Evolutionary conservation across 1,140 invertebrate genomes (phyloP), one percentile per base, ranked within the genome.

Genomic region (Drosophila chauvacae): DNA sequence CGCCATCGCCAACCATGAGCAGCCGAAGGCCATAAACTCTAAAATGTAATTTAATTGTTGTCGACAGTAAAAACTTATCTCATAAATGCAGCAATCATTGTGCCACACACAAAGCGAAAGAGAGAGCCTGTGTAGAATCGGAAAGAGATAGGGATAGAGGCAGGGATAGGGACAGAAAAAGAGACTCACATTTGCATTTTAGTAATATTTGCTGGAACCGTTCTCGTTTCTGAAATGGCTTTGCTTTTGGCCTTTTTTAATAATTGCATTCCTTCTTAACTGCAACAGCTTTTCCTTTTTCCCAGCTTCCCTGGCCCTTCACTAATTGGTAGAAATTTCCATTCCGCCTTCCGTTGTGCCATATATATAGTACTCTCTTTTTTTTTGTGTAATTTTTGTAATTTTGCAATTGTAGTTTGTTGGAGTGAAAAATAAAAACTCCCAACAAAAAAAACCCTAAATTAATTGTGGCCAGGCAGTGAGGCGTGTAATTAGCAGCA

Each of bases 1-100:
- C 47, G 47, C 26, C 26, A 50, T 16, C 13, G 20, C 28, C 30
- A 45, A 28, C 20, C 26, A 42, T 30, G 51, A 33, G 39, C 63
- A 70, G 48, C 63, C 42, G 44, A 60, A 60, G 75, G 63, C 79
- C 66, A 82, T 87, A 80, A 86, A 85, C 70, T 85, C 82, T 71
- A 87, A 86, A 86, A 86, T 87, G 82, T 86, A 82, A 87, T 86
- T 86, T 82, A 81, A 86, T 85, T 85, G 81, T 80, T 85, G 81
- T 85, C 79, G 75, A 79, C 82, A 75, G 74, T 81, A 85, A 85
- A 85, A 85, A 85, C 82, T 86, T 85, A 85, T 86, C 82, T 81
- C 82, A 85, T 86, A 85, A 85, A 85, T 86, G 81, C 78, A 66
- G 69, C 68, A 81, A 81, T 85, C 69, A 85, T 85, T 72, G 73